Evolutionary conservation across 1,140 invertebrate genomes (phyloP), one percentile per base, ranked within the genome.

Genomic region (Drosophila nasuta): DNA sequence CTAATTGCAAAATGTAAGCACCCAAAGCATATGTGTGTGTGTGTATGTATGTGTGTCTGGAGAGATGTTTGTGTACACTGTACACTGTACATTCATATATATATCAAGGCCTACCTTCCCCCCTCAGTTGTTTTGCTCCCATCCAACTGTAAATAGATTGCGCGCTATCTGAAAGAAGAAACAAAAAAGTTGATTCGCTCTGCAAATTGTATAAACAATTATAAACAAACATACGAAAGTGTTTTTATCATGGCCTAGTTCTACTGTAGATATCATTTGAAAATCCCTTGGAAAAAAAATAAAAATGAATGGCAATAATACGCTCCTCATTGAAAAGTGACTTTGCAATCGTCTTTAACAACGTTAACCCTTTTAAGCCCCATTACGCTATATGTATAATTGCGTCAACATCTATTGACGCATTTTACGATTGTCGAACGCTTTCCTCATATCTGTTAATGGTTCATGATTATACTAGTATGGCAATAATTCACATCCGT

Each of bases 161-260:
- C 45, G 41, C 65, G 79, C 65, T 85, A 85, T 85, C 82, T 85
- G 49, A 64, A 79, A 81, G 68, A 56, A 51, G 8, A 17, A 35
- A 43, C 2, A 54, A n/a, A 60, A 73, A 68, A 73, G 28, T 73
- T 81, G 69, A 48, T 77, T 49, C 68, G 65, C 58, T 68, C 75
- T 77, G 82, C 76, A 77, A 87, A 88, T 88, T 81, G 83, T 87
- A 88, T 83, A 87, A 88, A 87, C 83, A 87, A 87, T 87, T 88
- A 87, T 83, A 87, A 87, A 88, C 83, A 88, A 87, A 87, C 83
- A 88, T 59, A 66, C 77, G 62, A 80, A 77, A 62, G 77, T 54
- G 66, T 83, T 79, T 88, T 87, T 87, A 87, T 87, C 83, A 75
- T 88, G 83, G 83, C 83, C 83, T 88, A 88, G 85, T 87, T 87